Base-by-base conservation (phyloP, 2,888 invertebrate species). In the Candidula unifasciata region DNA sequence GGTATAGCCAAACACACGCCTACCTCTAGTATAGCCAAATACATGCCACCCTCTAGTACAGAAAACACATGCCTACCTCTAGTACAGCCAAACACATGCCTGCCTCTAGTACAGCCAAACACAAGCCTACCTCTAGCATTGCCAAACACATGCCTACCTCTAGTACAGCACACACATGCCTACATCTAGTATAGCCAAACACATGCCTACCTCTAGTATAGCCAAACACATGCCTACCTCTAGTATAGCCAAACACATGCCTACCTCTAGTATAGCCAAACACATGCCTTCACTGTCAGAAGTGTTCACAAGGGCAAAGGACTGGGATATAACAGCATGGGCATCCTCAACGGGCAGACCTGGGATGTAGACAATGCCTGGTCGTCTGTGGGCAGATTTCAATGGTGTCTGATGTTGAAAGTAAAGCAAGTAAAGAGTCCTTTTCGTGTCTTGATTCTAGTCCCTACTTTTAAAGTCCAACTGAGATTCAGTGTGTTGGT, bases 281-380 rank as follows among this genome's bases (percentile, higher is more conserved):
- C 92, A 89, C 92, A 93, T 93, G 37, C 93, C 93, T 81, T 93
- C 93, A 89, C 93, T 93, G 10, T 90, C 85, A 0, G 93, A 93
- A 0, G 91, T 90, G 86, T 93, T 93, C 71, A 93, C 90, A 30
- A 93, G 85, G 35, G 90, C 91, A 84, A 89, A 90, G 80, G 91
- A 89, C 74, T 90, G 88, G 74, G 87, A 79, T 33, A 93, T 91
- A 21, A 90, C 87, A 10, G 90, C 89, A 84, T 93, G 92, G 0
- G 90, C 86, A 74, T 91, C 89, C 18, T 86, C 87, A 37, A 86
- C 71, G 6, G 86, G 64, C 13, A 92, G 86, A 0, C 90, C 91
- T 37, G 89, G 89, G 10, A 91, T 87, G 85, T 90, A 89, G 18
- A 91, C 82, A 3, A 91, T 86, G 5, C 91, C 91, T 27, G 85